phyloP scores from a whole-genome alignment of 2,888 invertebrate genomes.

The Andrena marginata region DNA sequence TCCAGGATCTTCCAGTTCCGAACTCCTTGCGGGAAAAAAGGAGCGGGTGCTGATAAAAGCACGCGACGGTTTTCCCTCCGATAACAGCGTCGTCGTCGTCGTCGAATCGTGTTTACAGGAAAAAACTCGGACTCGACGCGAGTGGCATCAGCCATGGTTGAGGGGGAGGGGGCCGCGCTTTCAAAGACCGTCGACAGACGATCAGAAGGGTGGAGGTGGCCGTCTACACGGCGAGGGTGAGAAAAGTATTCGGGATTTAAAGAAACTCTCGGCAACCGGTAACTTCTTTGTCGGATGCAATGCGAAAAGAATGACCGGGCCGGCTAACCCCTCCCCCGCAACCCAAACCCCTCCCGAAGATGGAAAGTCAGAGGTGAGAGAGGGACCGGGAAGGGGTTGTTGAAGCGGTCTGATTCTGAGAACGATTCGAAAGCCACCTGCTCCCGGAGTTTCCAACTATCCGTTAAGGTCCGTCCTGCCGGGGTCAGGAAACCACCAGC shows the following conservation, averaged over 20 bases:
- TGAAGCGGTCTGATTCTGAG: conserved; percentile 64
- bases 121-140: conserved; percentile 55
- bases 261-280: conserved; percentile 61
- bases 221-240: conserved; percentile 37
- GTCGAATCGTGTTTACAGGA: conserved; percentile 66
- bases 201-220: conserved; percentile 49
- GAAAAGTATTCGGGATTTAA: conserved; percentile 74
- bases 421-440: conserved; percentile 76
- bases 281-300: conserved; percentile 70
- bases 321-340: conserved; percentile 3
- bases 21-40: conserved; percentile 40
- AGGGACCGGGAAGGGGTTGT: conserved; percentile 52
- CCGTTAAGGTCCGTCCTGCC: conserved; percentile 75
- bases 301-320: conserved; percentile 73
- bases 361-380: conserved; percentile 59
- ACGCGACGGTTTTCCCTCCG: conserved; percentile 50
- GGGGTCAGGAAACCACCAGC: conserved; percentile 81
- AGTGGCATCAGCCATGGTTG: conserved; percentile 40
- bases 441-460: conserved; percentile 79
- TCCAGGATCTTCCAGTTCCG: neutral
- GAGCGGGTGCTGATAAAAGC: conserved; percentile 38
- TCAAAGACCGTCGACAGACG: conserved; percentile 50
- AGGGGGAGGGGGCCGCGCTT: neutral
- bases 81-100: conserved; percentile 50
- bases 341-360: conserved; percentile 19